Conservation (phyloP, 2,797 vertebrate genomes). For the Potorous gilbertii region DNA sequence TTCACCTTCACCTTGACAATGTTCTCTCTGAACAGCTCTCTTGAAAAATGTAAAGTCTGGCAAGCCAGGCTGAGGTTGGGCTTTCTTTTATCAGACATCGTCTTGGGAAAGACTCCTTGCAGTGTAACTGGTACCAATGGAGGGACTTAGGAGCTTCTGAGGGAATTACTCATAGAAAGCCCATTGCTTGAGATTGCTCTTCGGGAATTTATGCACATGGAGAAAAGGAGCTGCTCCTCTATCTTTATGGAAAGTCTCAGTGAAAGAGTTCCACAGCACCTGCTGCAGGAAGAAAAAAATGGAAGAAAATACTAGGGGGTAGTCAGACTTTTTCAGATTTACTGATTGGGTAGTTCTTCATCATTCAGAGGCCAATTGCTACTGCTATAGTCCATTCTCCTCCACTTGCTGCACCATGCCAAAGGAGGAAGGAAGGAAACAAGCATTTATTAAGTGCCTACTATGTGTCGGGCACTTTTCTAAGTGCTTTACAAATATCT, state of each 20-base stretch:
- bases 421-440: background rate
- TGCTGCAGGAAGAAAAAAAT: background rate
- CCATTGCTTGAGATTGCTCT: background rate
- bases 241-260: too few relatives aligned
- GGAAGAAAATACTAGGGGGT: too few relatives aligned
- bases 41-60: background rate
- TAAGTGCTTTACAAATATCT: background rate
- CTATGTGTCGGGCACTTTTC: background rate
- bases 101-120: background rate
- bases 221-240: too few relatives aligned
- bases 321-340: background rate
- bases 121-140: background rate
- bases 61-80: background rate
- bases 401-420: background rate
- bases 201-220: background rate
- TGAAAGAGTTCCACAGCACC: background rate
- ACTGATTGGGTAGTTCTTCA: background rate
- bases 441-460: background rate
- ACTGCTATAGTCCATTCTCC: too few relatives aligned
- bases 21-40: background rate
- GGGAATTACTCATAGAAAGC: background rate
- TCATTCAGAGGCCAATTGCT: background rate
- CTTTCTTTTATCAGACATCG: background rate
- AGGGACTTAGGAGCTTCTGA: background rate
- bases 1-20: background rate